Base-by-base conservation (phyloP, 1,140 invertebrate genomes). In the Eumeta japonica region DNA sequence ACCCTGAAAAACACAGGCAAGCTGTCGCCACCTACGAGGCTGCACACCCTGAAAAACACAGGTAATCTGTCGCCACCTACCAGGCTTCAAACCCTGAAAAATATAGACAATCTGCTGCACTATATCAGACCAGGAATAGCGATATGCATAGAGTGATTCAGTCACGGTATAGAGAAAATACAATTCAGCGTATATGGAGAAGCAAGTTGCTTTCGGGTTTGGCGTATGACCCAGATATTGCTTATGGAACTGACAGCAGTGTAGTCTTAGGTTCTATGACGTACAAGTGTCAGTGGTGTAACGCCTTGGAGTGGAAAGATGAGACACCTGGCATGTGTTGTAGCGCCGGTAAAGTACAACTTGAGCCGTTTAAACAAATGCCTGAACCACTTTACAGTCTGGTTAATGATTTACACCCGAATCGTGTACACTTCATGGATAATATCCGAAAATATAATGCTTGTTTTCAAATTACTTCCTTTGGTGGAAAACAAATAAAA, bases 381-480 rank as follows among this genome's bases (percentile, higher is more conserved):
- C 41, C 41, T 16, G 38, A 47, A 19, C 38, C 45, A 12, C 16
- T 47, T 17, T 34, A 47, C 17, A 44, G 41, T 28, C 18, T 47
- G 12, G 11, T 47, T 9, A 44, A 15, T 29, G 28, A 43, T 32
- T 28, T 29, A n/a, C 35, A 47, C 20, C 37, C 45, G 33, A 14
- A 37, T 13, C 39, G 38, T 12, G 9, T 4, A 10, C 43, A 48
- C 16, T 52, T 52, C 16, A 37, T 44, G 11, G 27, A 16, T 33
- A 41, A 45, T 31, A 47, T 35, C 16, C 40, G 41, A 43, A 42
- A 40, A 36, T 52, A 55, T 41, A 52, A 55, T 38, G 20, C 10
- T 9, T 45, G 41, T 27, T 52, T 55, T 35, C 42, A 50, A 37
- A 52, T 52, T 46, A 49, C 43, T 1, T 55, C 43, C 13, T 52